These are phyloP conservation scores for Gallinago stenura DNA, from an alignment of 2,797 vertebrate genomes.

Conservation along the genomic window DNA sequence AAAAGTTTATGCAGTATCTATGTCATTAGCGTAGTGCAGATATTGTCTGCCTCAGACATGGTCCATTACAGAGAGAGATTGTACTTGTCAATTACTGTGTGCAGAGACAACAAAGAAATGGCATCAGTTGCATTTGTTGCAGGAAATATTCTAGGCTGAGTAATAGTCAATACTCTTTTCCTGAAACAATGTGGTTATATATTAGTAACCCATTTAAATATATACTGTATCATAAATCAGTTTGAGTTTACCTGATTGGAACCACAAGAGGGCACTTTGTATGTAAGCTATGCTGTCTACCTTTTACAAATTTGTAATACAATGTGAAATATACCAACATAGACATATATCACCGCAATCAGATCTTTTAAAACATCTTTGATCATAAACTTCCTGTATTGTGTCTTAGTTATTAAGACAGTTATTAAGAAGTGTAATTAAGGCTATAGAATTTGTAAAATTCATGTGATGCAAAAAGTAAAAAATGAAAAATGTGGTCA, in stretches of 20 bases:
- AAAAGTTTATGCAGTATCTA: background rate
- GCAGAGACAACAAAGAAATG: background rate
- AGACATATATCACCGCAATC: background rate
- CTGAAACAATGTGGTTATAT: background rate
- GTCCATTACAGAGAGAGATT: background rate
- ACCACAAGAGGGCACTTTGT: constrained; percentile 78
- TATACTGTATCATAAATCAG: background rate
- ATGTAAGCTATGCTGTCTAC: background rate
- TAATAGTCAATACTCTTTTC: background rate
- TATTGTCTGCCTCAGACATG: background rate
- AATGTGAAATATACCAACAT: fast-evolving
- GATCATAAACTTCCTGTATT: background rate
- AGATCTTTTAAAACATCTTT: background rate
- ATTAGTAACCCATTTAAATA: background rate
- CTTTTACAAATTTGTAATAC: background rate
- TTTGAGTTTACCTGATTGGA: background rate
- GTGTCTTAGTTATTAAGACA: background rate
- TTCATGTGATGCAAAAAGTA: background rate
- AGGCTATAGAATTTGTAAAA: background rate
- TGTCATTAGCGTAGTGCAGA: fast-evolving
- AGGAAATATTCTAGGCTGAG: background rate
- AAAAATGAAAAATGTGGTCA: background rate
- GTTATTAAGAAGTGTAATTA: background rate
- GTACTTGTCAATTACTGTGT: background rate
- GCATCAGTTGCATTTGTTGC: background rate